These are phyloP conservation scores for Battus philenor DNA, from an alignment of 1,140 invertebrate genomes.

Conservation along the genomic window DNA sequence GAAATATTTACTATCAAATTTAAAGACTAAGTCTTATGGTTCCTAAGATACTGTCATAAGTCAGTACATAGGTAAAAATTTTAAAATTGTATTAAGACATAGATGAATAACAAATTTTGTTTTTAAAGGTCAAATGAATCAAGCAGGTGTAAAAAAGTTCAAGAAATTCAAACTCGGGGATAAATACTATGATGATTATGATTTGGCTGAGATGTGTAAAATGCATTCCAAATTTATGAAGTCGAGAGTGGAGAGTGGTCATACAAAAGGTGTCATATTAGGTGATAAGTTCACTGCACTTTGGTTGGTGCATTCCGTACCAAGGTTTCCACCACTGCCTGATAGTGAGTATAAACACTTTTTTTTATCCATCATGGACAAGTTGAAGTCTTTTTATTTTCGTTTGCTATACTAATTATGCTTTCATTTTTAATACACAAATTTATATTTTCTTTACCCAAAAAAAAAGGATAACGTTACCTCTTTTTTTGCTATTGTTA, in stretches of 20 bases:
- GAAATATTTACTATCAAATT: no score
- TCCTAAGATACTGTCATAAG: no score
- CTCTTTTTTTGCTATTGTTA: no score
- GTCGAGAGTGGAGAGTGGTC: conserved; percentile 79
- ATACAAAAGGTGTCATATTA: conserved; percentile 90
- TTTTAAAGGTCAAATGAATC: conserved; percentile 48
- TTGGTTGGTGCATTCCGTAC: conserved; percentile 95
- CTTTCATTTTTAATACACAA: no score
- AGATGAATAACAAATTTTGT: not conserved
- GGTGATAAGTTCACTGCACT: conserved; percentile 84
- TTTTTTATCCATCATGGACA: not conserved
- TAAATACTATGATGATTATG: conserved; percentile 67
- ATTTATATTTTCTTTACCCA: no score
- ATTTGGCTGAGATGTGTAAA: conserved; percentile 65
- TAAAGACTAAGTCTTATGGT: no score
- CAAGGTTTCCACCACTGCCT: conserved; percentile 84
- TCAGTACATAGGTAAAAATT: no score
- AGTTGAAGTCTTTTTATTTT: not conserved
- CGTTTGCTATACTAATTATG: not conserved
- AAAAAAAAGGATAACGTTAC: no score
- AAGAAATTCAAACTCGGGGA: conserved; percentile 62
- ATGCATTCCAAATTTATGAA: conserved; percentile 67
- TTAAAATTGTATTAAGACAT: not conserved
- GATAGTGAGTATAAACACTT: conserved; percentile 52
- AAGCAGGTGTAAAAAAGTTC: conserved; percentile 45